Conservation (phyloP, 1,140 invertebrate genomes). For the Diabrotica virgifera region DNA sequence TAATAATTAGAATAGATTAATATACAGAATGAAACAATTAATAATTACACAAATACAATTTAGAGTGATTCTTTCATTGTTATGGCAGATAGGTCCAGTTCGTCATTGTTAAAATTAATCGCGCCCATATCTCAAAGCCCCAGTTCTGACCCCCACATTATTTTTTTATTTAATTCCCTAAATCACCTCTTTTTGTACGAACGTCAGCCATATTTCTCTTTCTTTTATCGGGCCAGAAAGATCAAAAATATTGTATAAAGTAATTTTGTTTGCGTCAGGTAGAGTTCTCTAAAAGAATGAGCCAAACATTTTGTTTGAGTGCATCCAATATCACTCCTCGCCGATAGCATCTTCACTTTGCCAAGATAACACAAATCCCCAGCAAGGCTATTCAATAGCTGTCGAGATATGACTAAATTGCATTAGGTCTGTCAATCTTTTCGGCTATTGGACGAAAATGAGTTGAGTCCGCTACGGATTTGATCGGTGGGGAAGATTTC, state of each 20-base stretch:
- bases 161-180: too few relatives aligned
- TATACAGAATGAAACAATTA: too few relatives aligned
- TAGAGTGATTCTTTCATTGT: too few relatives aligned
- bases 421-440: slow-evolving; percentile 17
- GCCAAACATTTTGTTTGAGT: slow-evolving; percentile 9
- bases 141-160: too few relatives aligned
- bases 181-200: too few relatives aligned
- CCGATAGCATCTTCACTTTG: slow-evolving; percentile 10
- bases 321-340: slow-evolving; percentile 12
- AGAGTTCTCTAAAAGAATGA: slow-evolving; percentile 4
- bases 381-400: slow-evolving; percentile 10
- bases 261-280: background rate
- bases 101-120: too few relatives aligned
- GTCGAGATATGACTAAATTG: slow-evolving; percentile 19
- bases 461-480: too few relatives aligned
- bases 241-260: background rate
- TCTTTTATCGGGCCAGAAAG: background rate
- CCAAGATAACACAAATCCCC: slow-evolving; percentile 14
- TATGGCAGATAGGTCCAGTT: too few relatives aligned
- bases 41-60: too few relatives aligned
- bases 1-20: too few relatives aligned
- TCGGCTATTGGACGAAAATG: background rate
- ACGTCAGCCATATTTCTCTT: background rate
- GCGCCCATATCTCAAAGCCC: too few relatives aligned
- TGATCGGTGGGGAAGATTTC: too few relatives aligned